Base-by-base conservation (phyloP, 2,113 vertebrate species). In the Sinocyclocheilus anophthalmus region DNA sequence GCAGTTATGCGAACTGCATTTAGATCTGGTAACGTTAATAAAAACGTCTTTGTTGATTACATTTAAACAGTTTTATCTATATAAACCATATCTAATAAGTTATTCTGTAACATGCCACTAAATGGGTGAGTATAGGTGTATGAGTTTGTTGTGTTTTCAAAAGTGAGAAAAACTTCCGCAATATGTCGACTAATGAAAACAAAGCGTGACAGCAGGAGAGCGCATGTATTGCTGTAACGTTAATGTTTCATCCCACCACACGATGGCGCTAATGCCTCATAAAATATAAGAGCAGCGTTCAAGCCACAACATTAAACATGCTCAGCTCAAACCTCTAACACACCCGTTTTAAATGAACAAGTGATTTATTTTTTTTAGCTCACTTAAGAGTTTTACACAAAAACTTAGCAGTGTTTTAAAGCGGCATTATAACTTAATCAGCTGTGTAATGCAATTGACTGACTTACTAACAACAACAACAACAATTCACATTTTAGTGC, bases 101-200 rank as follows among this genome's bases (percentile, higher is more conserved):
- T 57, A 53, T 2, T 26, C 5, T 76, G 3, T 37, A 72, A 39
- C 5, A 72, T 39, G 39, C 37, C 33, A 42, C 69, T 72, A 22
- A 72, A 72, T 37, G 10, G 37, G 37, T 22, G 33, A 72, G 37
- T 22, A 72, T 72, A 72, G 9, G 3, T 42, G 8, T 22, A 42
- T 2, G 33, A 72, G 3, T 11, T 1, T 11, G 48, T 55, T 77
- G 3, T 76, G 75, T 18, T 67, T 48, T 30, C 8, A 45, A 26
- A 55, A 30, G 22, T 67, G 39, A n/a, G 55, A 53, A 69, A 50
- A 3, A 53, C 80, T 82, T 82, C 42, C 39, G 59, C 80, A 53
- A 33, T 53, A 82, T 9, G 39, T 50, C 63, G 63, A 30, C 26
- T 24, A 4, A 81, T 22, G 20, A 72, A 83, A 83, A 72, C 81